These are phyloP conservation scores for Didymodactylos carnosus DNA, from an alignment of 2,888 invertebrate genomes.

Conservation along the genomic window DNA sequence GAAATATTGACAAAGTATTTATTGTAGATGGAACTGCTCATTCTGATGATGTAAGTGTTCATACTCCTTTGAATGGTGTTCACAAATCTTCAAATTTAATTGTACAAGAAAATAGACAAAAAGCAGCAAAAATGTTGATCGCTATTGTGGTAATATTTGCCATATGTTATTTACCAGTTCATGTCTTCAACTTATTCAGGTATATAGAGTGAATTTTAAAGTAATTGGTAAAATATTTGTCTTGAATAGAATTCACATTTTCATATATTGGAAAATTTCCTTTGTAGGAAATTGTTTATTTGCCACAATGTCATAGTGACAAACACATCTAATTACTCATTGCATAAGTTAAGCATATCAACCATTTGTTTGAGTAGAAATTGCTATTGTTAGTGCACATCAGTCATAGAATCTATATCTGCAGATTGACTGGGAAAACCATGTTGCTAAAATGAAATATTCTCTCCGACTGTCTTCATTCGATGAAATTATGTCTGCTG, in stretches of 20 bases:
- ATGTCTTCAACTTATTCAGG: slow-evolving; percentile 10
- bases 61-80: background rate
- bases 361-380: too few relatives aligned
- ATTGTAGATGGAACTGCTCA: background rate
- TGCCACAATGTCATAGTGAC: too few relatives aligned
- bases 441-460: too few relatives aligned
- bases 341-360: too few relatives aligned
- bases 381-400: too few relatives aligned
- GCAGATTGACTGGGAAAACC: too few relatives aligned
- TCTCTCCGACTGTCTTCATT: too few relatives aligned
- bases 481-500: too few relatives aligned
- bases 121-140: slow-evolving; percentile 14
- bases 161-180: slow-evolving; percentile 11
- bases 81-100: background rate
- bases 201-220: background rate
- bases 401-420: too few relatives aligned
- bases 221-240: background rate
- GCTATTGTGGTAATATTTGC: slow-evolving; percentile 7
- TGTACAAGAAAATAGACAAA: slow-evolving; percentile 1
- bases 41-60: background rate
- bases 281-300: too few relatives aligned
- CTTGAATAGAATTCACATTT: background rate
- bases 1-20: too few relatives aligned
- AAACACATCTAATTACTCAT: too few relatives aligned
- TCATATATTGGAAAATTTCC: background rate